A percentile compares a stretch with the other conserved stretches of the same genome.
phyloP scores from a whole-genome alignment of 2,888 invertebrate species.

The Ethmia dodecea region DNA sequence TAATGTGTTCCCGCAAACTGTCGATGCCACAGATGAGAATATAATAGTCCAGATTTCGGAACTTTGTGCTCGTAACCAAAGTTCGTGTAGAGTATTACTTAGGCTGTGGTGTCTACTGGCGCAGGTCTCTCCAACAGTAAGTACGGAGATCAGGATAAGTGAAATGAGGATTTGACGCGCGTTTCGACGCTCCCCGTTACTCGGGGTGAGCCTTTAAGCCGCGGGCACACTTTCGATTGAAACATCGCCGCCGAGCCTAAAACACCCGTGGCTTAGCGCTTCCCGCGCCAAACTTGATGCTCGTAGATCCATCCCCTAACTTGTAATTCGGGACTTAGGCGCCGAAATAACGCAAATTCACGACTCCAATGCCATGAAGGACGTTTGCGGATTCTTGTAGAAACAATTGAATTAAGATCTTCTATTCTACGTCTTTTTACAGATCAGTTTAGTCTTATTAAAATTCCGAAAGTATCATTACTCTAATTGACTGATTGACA shows the following conservation, averaged over 20 bases:
- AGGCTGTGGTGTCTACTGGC: constrained; percentile 27
- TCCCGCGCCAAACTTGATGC: constrained; percentile 58
- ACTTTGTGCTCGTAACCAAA: constrained; percentile 17
- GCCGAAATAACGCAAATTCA: constrained; percentile 70
- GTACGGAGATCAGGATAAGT: constrained; percentile 47
- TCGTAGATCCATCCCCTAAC: constrained; percentile 64
- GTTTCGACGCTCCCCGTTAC: constrained; percentile 50
- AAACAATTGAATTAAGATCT: constrained; percentile 32
- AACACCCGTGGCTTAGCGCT: constrained; percentile 64
- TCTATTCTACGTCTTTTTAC: too few relatives aligned
- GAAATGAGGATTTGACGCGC: constrained; percentile 59
- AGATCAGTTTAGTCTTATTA: too few relatives aligned
- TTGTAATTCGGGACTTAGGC: constrained; percentile 66
- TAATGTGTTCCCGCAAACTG: constrained; percentile 23
- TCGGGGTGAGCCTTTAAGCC: constrained; percentile 59
- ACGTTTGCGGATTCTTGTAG: constrained; percentile 34
- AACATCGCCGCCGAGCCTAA: constrained; percentile 61
- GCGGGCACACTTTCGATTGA: constrained; percentile 57
- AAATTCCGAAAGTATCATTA: too few relatives aligned
- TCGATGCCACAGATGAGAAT: constrained; percentile 18
- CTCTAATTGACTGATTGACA: too few relatives aligned
- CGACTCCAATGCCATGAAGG: constrained; percentile 36
- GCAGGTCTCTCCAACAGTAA: constrained; percentile 19
- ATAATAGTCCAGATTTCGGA: constrained; percentile 5
- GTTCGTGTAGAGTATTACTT: constrained; percentile 26